Evolutionary conservation across 2,888 invertebrate species (phyloP).

Genomic region (Tachina grossa): DNA sequence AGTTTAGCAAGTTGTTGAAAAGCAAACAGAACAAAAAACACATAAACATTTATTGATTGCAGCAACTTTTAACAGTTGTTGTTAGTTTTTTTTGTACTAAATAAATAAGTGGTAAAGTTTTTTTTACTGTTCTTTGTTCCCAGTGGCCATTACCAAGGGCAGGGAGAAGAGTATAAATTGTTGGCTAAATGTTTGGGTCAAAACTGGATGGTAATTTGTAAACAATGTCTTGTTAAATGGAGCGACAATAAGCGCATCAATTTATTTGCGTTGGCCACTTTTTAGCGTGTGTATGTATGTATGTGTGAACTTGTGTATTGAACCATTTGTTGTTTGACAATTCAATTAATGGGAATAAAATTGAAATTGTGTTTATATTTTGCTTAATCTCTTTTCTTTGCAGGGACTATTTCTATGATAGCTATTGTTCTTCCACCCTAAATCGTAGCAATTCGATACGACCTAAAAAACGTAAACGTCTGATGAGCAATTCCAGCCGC

Average conservation of each 20-base stretch:
- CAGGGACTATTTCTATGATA: conserved; percentile 86
- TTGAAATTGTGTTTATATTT: conserved; percentile 61
- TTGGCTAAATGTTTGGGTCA: conserved; percentile 64
- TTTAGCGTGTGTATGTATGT: background rate
- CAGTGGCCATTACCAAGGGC: conserved; percentile 65
- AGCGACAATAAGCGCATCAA: conserved; percentile 73
- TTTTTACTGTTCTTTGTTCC: conserved; percentile 4
- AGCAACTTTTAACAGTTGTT: conserved; percentile 50
- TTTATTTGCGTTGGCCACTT: conserved; percentile 68
- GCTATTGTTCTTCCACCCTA: conserved; percentile 82
- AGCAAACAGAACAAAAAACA: conserved; percentile 19
- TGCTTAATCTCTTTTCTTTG: conserved; percentile 20
- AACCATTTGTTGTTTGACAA: conserved; percentile 70
- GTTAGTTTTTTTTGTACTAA: conserved; percentile 54
- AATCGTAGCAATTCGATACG: conserved; percentile 80
- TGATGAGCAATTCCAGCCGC: conserved; percentile 80
- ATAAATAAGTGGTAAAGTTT: conserved; percentile 58
- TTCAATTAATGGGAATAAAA: conserved; percentile 73
- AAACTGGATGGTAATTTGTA: conserved; percentile 72
- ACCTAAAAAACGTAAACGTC: conserved; percentile 82
- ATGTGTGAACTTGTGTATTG: conserved; percentile 26
- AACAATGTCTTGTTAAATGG: conserved; percentile 74
- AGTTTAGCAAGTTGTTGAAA: conserved; percentile 56
- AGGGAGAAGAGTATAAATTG: conserved; percentile 55
- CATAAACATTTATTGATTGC: conserved; percentile 66